Evolutionary conservation across 2,888 invertebrate genomes (phyloP).

Genomic region (Allygus modestus): DNA sequence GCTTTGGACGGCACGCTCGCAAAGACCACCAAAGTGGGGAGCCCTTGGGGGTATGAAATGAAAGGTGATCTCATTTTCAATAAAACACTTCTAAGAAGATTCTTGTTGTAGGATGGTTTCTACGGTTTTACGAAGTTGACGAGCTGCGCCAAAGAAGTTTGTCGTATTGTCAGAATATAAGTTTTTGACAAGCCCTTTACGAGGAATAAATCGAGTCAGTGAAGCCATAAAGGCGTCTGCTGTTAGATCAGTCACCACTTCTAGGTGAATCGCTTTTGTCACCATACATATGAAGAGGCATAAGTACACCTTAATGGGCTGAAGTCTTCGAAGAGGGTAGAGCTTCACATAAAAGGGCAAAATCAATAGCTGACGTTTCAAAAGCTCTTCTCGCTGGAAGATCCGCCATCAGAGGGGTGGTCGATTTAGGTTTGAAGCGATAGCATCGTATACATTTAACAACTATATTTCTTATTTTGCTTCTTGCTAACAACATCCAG

Average conservation of each 20-base stretch:
- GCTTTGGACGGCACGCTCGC: constrained; percentile 71
- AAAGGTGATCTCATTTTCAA: constrained; percentile 5
- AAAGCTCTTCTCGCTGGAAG: constrained; percentile 59
- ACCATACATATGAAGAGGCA: constrained; percentile 69
- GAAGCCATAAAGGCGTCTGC: constrained; percentile 70
- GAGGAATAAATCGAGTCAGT: constrained; percentile 69
- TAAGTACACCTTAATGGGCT: constrained; percentile 61
- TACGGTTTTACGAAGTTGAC: neutral
- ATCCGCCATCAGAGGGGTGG: constrained; percentile 61
- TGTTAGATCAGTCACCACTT: constrained; percentile 71
- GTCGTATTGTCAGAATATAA: constrained; percentile 72
- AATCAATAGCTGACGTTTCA: constrained; percentile 66
- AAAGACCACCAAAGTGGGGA: constrained; percentile 68
- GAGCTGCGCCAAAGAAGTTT: constrained; percentile 71
- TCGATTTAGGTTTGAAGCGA: neutral
- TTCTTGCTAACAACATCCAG: constrained; percentile 44
- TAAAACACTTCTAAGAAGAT: neutral
- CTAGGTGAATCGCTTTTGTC: constrained; percentile 70
- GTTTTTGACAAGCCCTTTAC: constrained; percentile 68
- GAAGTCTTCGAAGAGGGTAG: constrained; percentile 1
- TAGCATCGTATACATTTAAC: constrained; percentile 60
- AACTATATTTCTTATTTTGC: neutral
- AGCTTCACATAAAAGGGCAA: constrained; percentile 65
- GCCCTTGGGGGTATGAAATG: constrained; percentile 66
- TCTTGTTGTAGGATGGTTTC: too few species aligned